Base-by-base conservation (phyloP, 2,888 invertebrate genomes). In the Peribatodes rhomboidaria region DNA sequence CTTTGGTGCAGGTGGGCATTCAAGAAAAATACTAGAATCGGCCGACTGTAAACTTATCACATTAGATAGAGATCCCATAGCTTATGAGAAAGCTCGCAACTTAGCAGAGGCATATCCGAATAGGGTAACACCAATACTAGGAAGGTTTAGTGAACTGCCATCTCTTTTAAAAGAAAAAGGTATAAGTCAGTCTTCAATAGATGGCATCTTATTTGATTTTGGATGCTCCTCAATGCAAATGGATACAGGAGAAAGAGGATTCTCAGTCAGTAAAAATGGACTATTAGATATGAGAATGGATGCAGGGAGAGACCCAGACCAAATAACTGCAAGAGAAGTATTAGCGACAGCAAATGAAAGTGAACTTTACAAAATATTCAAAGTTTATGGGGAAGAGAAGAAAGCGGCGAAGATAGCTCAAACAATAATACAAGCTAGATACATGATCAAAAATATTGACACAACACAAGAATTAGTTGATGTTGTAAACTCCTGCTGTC, bases 261-360 rank as follows among this genome's bases (percentile, higher is more conserved):
- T 99, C 89, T 96, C 98, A 8, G 81, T 98, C 0, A 96, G 95
- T 52, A 95, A 95, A 83, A 95, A 98, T 91, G 98, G 98, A 0
- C 97, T 97, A 3, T 92, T 99, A 59, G 99, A 99, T 80, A 99
- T 99, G 99, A 94, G 99, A 83, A 99, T 99, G 99, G 98, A 98
- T 92, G 95, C 96, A 0, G 91, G 94, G 8, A 92, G 96, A 76
- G 95, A 92, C 78, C 94, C 96, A 0, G 94, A 96, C 65, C 95
- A 95, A 76, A 96, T 97, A 8, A 98, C 97, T 35, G 99, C 98
- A 2, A 96, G 97, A 42, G 98, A 99, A 87, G 96, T 99, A 2
- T 90, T 99, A 54, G 97, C 97, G 10, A 94, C 95, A 57, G 95
- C 97, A 0, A 95, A 96, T 70, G 98, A 98, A 86, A 91, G 93